These are phyloP conservation scores for Apoda limacodes DNA, from an alignment of 2,888 invertebrate genomes.

Conservation along the genomic window DNA sequence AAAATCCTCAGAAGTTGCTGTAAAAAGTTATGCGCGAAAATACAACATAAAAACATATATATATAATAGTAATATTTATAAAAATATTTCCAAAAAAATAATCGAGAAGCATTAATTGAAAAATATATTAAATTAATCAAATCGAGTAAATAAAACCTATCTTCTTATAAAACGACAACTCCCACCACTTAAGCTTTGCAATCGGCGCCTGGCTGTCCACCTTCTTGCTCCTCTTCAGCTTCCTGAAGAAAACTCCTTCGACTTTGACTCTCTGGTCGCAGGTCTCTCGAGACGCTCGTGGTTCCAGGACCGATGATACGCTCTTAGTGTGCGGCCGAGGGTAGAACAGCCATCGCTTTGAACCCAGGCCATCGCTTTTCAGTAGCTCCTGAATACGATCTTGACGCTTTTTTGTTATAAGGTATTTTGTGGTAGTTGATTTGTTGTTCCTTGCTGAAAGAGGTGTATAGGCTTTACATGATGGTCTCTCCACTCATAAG, in stretches of 20 bases:
- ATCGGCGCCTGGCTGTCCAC: slow-evolving; percentile 48
- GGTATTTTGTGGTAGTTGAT: slow-evolving; percentile 43
- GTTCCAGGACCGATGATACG: slow-evolving; percentile 18
- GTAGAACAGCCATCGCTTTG: slow-evolving; percentile 55
- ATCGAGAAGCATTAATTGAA: background rate
- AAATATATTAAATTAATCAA: slow-evolving; percentile 11
- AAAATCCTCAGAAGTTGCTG: too few relatives aligned
- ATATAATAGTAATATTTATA: too few relatives aligned
- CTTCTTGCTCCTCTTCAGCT: slow-evolving; percentile 45
- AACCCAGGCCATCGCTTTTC: slow-evolving; percentile 54
- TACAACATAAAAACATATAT: too few relatives aligned
- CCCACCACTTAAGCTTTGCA: slow-evolving; percentile 56
- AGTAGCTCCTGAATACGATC: slow-evolving; percentile 48
- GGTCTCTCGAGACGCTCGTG: slow-evolving; percentile 29
- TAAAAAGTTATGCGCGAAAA: too few relatives aligned
- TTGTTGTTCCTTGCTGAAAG: slow-evolving; percentile 45
- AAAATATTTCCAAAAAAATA: slow-evolving; percentile 19
- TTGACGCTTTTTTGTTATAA: slow-evolving; percentile 50
- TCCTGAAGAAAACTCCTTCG: slow-evolving; percentile 51
- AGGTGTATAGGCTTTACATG: too few relatives aligned
- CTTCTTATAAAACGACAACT: slow-evolving; percentile 54
- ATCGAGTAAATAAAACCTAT: slow-evolving; percentile 58
- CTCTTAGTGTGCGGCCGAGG: slow-evolving; percentile 28
- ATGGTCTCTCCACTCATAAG: too few relatives aligned
- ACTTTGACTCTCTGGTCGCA: slow-evolving; percentile 52